These are phyloP conservation scores for Wasmannia auropunctata DNA, from an alignment of 1,140 invertebrate genomes.

Conservation along the genomic window DNA sequence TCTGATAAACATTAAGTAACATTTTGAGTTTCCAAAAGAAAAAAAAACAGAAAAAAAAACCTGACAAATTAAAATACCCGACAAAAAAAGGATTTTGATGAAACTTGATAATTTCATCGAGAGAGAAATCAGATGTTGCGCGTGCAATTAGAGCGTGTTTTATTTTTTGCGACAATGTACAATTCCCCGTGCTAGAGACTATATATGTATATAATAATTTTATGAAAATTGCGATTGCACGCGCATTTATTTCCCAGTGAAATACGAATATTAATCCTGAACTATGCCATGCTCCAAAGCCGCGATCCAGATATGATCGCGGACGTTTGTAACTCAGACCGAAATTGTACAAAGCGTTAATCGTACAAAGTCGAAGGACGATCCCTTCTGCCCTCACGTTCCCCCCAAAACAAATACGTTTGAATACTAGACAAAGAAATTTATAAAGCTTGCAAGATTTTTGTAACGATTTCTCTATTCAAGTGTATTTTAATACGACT, in stretches of 20 bases:
- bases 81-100: background rate
- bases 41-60: too few species aligned
- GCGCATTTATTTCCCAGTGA: slow-evolving; percentile 55
- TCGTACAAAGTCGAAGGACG: slow-evolving; percentile 41
- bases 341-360: slow-evolving; percentile 48
- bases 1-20: background rate
- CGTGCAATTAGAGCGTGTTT: slow-evolving; percentile 50
- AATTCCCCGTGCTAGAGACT: background rate
- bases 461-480: slow-evolving; percentile 38
- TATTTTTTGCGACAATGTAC: slow-evolving; percentile 20
- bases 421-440: slow-evolving; percentile 10
- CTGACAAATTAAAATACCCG: background rate
- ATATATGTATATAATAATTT: slow-evolving; percentile 4
- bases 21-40: background rate
- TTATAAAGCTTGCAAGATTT: slow-evolving; percentile 38
- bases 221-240: slow-evolving; percentile 33
- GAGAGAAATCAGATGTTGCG: slow-evolving; percentile 22
- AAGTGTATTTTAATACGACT: slow-evolving; percentile 34
- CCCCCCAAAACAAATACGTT: slow-evolving; percentile 3
- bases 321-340: slow-evolving; percentile 19
- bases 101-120: slow-evolving; percentile 7
- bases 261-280: slow-evolving; percentile 33
- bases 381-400: slow-evolving; percentile 21
- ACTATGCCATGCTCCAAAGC: slow-evolving; percentile 34
- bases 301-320: background rate